Conservation (phyloP, 1,140 invertebrate genomes). For the Trichonephila clavipes region DNA sequence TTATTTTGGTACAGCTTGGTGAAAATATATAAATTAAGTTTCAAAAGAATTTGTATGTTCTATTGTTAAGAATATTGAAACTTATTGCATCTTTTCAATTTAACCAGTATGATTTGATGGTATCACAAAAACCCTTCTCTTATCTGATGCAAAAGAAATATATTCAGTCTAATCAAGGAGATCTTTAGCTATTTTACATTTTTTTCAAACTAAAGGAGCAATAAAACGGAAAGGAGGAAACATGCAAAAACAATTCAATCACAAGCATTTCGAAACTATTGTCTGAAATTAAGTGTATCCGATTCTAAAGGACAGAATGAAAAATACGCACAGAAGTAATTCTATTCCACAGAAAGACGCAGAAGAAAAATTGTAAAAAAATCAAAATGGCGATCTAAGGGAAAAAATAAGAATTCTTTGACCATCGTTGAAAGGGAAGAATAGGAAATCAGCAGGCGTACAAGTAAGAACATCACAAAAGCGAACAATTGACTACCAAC, state of each 20-base stretch:
- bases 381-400: background rate
- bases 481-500: slow-evolving; percentile 39
- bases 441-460: slow-evolving; percentile 19
- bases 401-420: background rate
- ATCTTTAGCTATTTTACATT: slow-evolving; percentile 23
- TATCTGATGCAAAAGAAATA: background rate
- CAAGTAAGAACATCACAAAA: slow-evolving; percentile 55
- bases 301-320: background rate
- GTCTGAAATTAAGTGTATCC: background rate
- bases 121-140: background rate
- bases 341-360: background rate
- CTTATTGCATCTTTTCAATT: too few relatives aligned
- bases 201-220: background rate
- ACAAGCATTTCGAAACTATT: background rate
- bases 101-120: too few relatives aligned
- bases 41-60: too few relatives aligned
- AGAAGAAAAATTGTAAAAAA: background rate
- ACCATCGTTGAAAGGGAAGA: slow-evolving; percentile 33
- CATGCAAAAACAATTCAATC: background rate
- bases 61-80: too few relatives aligned
- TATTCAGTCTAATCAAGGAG: background rate
- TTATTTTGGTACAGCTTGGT: too few relatives aligned
- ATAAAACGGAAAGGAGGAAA: too few relatives aligned
- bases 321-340: background rate
- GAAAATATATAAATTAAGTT: too few relatives aligned